Evolutionary conservation across 2,888 invertebrate genomes (phyloP), one percentile per base, ranked within the genome.

Genomic region (Rhabditophanes sp.): DNA sequence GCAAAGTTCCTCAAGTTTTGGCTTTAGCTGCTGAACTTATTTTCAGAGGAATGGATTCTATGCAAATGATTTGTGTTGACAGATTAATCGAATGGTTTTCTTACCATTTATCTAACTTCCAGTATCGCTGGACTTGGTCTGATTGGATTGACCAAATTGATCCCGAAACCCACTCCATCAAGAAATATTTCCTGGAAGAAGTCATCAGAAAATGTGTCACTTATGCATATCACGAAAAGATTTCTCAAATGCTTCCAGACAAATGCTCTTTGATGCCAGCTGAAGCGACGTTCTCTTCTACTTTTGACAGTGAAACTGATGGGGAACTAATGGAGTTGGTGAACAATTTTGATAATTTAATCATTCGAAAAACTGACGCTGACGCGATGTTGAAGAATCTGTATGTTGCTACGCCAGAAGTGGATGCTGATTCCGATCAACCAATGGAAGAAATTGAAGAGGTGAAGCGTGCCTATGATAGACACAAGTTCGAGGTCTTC

Each of bases 21-120:
- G 93, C 93, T 1, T 90, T 93, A 68, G 90, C 93, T 1, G 87
- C 90, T 0, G 93, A 96, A 69, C 81, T 96, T 62, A 70, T 99
- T 33, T 99, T 85, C 64, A 79, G 87, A 70, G 75, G 93, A 44
- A 80, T 93, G 61, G 88, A 93, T 65, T 78, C 81, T 1, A 93
- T 96, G 93, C 88, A 90, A 66, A 80, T 84, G 1, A 78, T 83
- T 2, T 85, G 88, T 65, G 82, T 93, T 68, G 93, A 96, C 69
- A 77, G 79, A 77, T 78, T 96, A 67, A 82, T 81, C 16, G 79
- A 78, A 66, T 99, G 96, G 96, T 96, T 96, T 68, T 77, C 83
- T 1, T 93, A 93, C 67, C 93, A 96, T 69, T 73, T 96, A 68
- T 90, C 90, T 67, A 96, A 96, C 71, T 96, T 96, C 68, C 90